Evolutionary conservation across 1,140 invertebrate species (phyloP).

Genomic region (Lordiphosa collinella): DNA sequence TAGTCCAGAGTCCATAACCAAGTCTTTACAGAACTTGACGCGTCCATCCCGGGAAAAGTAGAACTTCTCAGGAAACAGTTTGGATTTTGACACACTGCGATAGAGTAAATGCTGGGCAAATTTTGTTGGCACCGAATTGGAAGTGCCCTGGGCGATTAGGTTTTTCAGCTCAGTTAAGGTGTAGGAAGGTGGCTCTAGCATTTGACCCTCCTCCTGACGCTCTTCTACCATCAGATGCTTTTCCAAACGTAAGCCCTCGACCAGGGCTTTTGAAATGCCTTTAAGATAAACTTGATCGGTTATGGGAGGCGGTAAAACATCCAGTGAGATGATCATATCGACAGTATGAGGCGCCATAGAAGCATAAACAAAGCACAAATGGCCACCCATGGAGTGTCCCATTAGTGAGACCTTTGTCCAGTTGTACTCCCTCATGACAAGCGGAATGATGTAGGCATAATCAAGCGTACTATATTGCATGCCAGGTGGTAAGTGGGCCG

Average conservation of each 20-base stretch:
- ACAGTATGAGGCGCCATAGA: slow-evolving; percentile 82
- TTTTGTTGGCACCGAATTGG: slow-evolving; percentile 81
- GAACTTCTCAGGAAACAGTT: slow-evolving; percentile 81
- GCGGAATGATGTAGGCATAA: slow-evolving; percentile 81
- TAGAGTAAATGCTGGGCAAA: slow-evolving; percentile 81
- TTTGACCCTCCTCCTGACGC: slow-evolving; percentile 23
- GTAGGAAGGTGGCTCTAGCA: slow-evolving; percentile 82
- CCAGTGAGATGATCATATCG: slow-evolving; percentile 83
- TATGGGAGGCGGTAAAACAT: slow-evolving; percentile 81
- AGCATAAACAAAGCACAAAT: slow-evolving; percentile 81
- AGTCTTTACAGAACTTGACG: slow-evolving; percentile 71
- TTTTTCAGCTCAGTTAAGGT: slow-evolving; percentile 81
- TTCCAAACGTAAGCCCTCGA: slow-evolving; percentile 3
- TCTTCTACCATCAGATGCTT: slow-evolving; percentile 49
- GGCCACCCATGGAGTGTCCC: slow-evolving; percentile 85
- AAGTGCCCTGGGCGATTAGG: slow-evolving; percentile 80
- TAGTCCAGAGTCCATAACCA: slow-evolving; percentile 16
- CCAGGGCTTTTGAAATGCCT: not conserved
- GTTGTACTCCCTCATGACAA: slow-evolving; percentile 83
- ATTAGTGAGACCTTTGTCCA: slow-evolving; percentile 86
- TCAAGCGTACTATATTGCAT: slow-evolving; percentile 82
- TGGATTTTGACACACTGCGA: slow-evolving; percentile 81
- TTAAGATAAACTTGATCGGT: not conserved
- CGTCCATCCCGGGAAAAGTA: slow-evolving; percentile 83
- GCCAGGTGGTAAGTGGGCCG: slow-evolving; percentile 83